phyloP scores from a whole-genome alignment of 2,888 invertebrate genomes.

The Chymomyza procnemis region DNA sequence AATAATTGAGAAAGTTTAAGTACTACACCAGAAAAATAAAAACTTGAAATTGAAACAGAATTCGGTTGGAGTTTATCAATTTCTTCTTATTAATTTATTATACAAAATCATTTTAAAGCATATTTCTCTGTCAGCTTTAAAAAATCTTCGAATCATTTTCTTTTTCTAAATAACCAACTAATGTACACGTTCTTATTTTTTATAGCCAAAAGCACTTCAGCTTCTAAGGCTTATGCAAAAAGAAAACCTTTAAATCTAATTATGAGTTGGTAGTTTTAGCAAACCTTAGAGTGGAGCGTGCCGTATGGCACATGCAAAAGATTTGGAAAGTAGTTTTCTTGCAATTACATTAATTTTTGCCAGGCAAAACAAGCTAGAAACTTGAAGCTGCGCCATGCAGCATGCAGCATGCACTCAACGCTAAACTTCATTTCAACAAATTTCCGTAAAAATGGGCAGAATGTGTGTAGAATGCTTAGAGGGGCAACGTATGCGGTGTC shows the following conservation, averaged over 20 bases:
- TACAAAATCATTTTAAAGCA: too few species aligned
- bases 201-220: background rate
- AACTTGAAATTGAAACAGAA: too few species aligned
- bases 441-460: slow-evolving; percentile 43
- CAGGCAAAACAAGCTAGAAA: slow-evolving; percentile 31
- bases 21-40: too few species aligned
- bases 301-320: slow-evolving; percentile 8
- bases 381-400: background rate
- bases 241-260: slow-evolving; percentile 28
- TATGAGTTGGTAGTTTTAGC: slow-evolving; percentile 8
- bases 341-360: slow-evolving; percentile 44
- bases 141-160: background rate
- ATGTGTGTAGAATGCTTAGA: background rate
- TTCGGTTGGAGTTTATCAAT: too few species aligned
- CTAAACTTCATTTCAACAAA: slow-evolving; percentile 53
- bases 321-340: slow-evolving; percentile 25
- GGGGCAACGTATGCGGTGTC: background rate
- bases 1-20: too few species aligned
- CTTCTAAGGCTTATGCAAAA: background rate
- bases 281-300: slow-evolving; percentile 3
- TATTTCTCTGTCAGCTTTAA: background rate
- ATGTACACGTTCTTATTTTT: background rate
- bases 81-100: too few species aligned
- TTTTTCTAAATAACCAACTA: background rate
- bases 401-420: slow-evolving; percentile 23